phyloP scores from a whole-genome alignment of 1,140 invertebrate species.

The Eubasilissa regina region DNA sequence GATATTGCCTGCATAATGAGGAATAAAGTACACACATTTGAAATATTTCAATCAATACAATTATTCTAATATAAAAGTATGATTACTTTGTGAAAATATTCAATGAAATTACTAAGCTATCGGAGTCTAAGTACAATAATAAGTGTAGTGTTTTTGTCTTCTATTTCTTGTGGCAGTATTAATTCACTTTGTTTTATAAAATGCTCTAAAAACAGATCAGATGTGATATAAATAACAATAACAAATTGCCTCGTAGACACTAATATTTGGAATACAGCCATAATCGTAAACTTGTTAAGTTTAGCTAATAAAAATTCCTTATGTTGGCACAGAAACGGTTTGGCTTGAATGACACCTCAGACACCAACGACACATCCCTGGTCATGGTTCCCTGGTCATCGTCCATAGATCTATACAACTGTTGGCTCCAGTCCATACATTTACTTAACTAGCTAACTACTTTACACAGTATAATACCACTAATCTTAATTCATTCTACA shows the following conservation, averaged over 20 bases:
- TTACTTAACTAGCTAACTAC: too few relatives aligned
- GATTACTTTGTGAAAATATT: conserved; percentile 25
- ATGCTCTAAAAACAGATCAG: background rate
- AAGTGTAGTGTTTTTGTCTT: conserved; percentile 46
- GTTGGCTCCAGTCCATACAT: too few relatives aligned
- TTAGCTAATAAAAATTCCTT: conserved; percentile 47
- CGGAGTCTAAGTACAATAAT: conserved; percentile 43
- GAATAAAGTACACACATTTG: conserved; percentile 35
- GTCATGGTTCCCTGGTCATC: too few relatives aligned
- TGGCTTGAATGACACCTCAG: conserved; percentile 40
- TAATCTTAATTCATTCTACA: background rate
- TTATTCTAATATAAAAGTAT: conserved; percentile 16
- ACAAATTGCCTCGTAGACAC: conserved; percentile 47
- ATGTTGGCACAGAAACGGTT: conserved; percentile 48
- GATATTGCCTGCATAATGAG: conserved; percentile 33
- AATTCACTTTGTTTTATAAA: background rate
- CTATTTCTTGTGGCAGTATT: conserved; percentile 27
- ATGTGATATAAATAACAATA: conserved; percentile 37
- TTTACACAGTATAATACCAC: background rate
- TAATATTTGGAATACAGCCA: conserved; percentile 53
- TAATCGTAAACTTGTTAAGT: conserved; percentile 44
- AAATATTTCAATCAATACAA: conserved; percentile 15
- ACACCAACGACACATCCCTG: too few relatives aligned
- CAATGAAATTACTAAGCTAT: conserved; percentile 13
- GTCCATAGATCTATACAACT: too few relatives aligned